Evolutionary conservation across 2,888 invertebrate species (phyloP), one percentile per base, ranked within the genome.

Genomic region (Branchipolynoe longqiensis): DNA sequence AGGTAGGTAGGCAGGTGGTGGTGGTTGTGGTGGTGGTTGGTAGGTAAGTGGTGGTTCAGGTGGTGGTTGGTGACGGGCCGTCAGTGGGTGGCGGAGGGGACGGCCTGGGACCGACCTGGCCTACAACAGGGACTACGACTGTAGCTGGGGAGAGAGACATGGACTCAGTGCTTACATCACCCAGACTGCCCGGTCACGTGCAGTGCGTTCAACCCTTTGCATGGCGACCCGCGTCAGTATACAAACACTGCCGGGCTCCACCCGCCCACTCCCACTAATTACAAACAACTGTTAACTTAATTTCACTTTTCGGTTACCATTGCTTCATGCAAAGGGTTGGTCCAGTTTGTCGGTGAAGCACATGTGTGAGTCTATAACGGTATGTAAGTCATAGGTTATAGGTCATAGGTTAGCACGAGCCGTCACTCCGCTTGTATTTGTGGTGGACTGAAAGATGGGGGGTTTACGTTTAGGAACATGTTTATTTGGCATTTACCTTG

Each of bases 71-170:
- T 78, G 78, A 41, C 8, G 78, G 48, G 48, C n/a, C 28, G 25
- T 4, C 48, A 3, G 4, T 25, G 78, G 40, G 4, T 25, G 78
- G 40, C 25, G 41, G 40, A n/a, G 82, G 82, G 48, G n/a, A 6
- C 78, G 14, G 41, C 41, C 38, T 78, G 78, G 78, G 73, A 33
- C 73, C 38, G n/a, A n/a, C 33, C 33, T 18, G 18, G 38, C 18
- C 73, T 14, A 69, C 73, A 69, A 69, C 12, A 14, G 73, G 36
- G 12, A 31, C 33, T 28, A 69, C 33, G 41, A 18, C 40, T 14
- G 8, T 6, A 82, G 54, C 82, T 82, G 82, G 54, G 82, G 82
- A 82, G 56, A 82, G 74, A 74, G 58, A 82, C 54, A 82, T 54
- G 82, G 82, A 56, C 82, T 28, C 33, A 4, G 12, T 18, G 36